phyloP scores from a whole-genome alignment of 1,140 invertebrate species.

The Drosophila elegans region DNA sequence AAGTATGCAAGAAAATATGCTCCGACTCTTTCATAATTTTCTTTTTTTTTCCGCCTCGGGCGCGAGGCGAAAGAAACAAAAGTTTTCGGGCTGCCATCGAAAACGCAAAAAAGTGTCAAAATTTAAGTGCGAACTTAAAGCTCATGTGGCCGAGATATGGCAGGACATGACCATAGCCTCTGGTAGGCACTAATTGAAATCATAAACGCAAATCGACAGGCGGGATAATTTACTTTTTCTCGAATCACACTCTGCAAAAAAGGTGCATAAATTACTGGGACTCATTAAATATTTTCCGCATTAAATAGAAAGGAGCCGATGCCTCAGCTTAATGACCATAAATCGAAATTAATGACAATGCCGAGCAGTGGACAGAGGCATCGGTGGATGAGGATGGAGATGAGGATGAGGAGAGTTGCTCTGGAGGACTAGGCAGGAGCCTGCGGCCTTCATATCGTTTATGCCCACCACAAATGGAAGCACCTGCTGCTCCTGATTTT shows the following conservation, averaged over 20 bases:
- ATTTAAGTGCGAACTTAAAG: slow-evolving; percentile 73
- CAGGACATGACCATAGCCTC: not conserved
- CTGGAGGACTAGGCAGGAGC: slow-evolving; percentile 3
- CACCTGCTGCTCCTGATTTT: slow-evolving; percentile 50
- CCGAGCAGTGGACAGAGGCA: slow-evolving; percentile 33
- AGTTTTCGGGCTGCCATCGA: slow-evolving; percentile 24
- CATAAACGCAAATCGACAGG: slow-evolving; percentile 65
- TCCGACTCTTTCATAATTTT: slow-evolving; percentile 82
- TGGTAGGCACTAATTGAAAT: slow-evolving; percentile 64
- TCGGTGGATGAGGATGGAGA: slow-evolving; percentile 1
- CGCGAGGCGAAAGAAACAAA: slow-evolving; percentile 48
- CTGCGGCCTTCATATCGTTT: slow-evolving; percentile 41
- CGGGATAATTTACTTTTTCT: slow-evolving; percentile 34
- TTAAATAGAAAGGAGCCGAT: slow-evolving; percentile 59
- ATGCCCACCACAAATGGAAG: slow-evolving; percentile 63
- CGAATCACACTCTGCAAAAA: slow-evolving; percentile 27
- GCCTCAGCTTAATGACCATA: slow-evolving; percentile 77
- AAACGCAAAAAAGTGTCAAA: slow-evolving; percentile 34
- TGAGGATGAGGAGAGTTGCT: not conserved
- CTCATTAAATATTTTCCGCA: slow-evolving; percentile 72
- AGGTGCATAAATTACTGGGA: slow-evolving; percentile 72
- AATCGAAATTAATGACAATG: slow-evolving; percentile 79
- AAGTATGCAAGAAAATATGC: slow-evolving; percentile 81
- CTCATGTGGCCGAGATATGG: slow-evolving; percentile 14
- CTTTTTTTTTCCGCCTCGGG: slow-evolving; percentile 22